Evolutionary conservation across 2,113 vertebrate species (phyloP).

Genomic region (Erythrolamprus reginae): DNA sequence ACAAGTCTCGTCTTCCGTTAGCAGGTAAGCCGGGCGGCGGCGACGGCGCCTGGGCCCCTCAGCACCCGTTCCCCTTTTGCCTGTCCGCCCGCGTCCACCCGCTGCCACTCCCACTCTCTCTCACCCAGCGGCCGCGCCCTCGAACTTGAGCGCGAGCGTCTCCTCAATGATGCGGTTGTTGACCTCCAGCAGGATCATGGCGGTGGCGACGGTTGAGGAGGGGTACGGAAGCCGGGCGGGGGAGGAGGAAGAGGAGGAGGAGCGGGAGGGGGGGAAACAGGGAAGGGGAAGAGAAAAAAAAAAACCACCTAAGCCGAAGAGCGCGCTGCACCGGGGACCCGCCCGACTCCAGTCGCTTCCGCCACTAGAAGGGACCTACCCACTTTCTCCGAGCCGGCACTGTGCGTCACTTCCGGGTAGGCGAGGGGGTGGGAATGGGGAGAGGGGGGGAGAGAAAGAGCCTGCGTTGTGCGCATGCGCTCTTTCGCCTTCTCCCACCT

Average conservation of each 20-base stretch:
- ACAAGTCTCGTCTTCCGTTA: neutral
- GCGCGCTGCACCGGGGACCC: slow-evolving; percentile 57
- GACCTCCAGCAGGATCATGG: slow-evolving; percentile 97
- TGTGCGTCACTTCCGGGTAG: slow-evolving; percentile 45
- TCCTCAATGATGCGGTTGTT: slow-evolving; percentile 98
- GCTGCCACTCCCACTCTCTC: slow-evolving; percentile 25
- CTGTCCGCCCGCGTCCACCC: neutral
- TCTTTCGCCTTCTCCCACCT: neutral
- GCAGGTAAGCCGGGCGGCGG: neutral
- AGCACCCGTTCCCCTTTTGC: neutral
- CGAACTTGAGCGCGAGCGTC: slow-evolving; percentile 90
- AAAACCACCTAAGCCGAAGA: slow-evolving; percentile 44
- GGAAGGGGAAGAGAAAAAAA: slow-evolving; percentile 48
- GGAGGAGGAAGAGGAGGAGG: slow-evolving; percentile 43
- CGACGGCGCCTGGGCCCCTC: neutral
- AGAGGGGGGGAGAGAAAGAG: neutral
- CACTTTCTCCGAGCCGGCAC: slow-evolving; percentile 44
- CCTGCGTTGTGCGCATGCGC: neutral
- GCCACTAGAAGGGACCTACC: slow-evolving; percentile 26
- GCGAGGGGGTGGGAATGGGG: neutral
- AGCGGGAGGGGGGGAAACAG: slow-evolving; percentile 33
- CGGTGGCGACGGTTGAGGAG: slow-evolving; percentile 55
- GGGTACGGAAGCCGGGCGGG: slow-evolving; percentile 9
- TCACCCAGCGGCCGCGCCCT: slow-evolving; percentile 92
- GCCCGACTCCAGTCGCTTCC: slow-evolving; percentile 58